Percentiles rank a stretch among this genome's conserved stretches.
Evolutionary conservation across 2,888 invertebrate genomes (phyloP).

Genomic region (Erynnis tages): DNA sequence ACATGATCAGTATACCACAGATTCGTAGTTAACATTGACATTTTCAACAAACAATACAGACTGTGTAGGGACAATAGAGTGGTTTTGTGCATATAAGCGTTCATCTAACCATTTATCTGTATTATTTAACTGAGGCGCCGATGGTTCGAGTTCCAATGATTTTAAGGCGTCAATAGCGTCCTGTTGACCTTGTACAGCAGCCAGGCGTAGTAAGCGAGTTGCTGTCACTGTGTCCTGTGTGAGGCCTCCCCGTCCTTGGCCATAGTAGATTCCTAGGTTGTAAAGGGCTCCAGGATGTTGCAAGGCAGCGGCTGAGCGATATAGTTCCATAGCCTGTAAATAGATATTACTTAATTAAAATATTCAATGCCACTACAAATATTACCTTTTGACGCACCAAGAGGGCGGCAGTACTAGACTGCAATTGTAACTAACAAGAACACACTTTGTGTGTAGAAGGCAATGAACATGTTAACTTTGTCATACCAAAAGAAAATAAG

Average conservation of each 20-base stretch:
- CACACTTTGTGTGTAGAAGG: too few relatives aligned
- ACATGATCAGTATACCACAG: slow-evolving; percentile 43
- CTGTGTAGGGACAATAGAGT: slow-evolving; percentile 53
- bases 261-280: slow-evolving; percentile 85
- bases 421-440: too few relatives aligned
- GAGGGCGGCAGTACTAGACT: too few relatives aligned
- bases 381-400: too few relatives aligned
- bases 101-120: slow-evolving; percentile 46
- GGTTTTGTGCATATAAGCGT: slow-evolving; percentile 41
- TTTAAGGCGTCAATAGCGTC: slow-evolving; percentile 80
- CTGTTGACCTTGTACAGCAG: slow-evolving; percentile 82
- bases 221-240: slow-evolving; percentile 73
- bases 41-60: slow-evolving; percentile 64
- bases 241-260: slow-evolving; percentile 84
- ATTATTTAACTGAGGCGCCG: slow-evolving; percentile 41
- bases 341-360: neutral
- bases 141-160: slow-evolving; percentile 47
- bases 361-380: too few relatives aligned
- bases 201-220: slow-evolving; percentile 71
- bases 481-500: too few relatives aligned
- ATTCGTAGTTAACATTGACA: slow-evolving; percentile 47
- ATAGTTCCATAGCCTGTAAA: slow-evolving; percentile 84
- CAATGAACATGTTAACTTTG: too few relatives aligned
- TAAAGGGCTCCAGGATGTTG: slow-evolving; percentile 85
- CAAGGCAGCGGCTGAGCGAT: slow-evolving; percentile 82